Conservation (phyloP, 1,140 invertebrate genomes). For the Augochlora pura region DNA sequence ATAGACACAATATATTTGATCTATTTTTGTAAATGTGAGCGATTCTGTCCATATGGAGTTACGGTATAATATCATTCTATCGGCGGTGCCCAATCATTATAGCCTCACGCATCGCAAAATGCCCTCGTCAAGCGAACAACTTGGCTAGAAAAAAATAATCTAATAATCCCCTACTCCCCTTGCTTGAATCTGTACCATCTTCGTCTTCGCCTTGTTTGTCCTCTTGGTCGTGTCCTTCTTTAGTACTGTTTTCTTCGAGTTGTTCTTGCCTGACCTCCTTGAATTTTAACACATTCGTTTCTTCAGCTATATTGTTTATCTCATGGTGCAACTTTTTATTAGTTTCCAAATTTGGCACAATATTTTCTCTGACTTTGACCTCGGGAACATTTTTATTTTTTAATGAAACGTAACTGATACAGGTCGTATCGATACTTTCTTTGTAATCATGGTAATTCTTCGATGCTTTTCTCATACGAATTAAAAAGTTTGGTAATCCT, state of each 20-base stretch:
- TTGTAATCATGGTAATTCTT: conserved; percentile 76
- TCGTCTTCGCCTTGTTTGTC: conserved; percentile 17
- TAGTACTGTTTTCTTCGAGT: conserved; percentile 3
- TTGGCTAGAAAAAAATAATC: conserved; percentile 73
- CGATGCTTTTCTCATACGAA: conserved; percentile 79
- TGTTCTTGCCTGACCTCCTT: conserved; percentile 12
- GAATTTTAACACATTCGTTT: conserved; percentile 15
- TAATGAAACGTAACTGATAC: not conserved
- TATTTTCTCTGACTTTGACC: not conserved
- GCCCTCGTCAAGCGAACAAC: conserved; percentile 72
- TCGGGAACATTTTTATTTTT: conserved; percentile 16
- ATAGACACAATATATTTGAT: not conserved
- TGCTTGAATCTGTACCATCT: conserved; percentile 44
- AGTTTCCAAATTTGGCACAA: not conserved
- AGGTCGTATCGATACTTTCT: conserved; percentile 25
- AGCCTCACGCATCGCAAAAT: conserved; percentile 50
- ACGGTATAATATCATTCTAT: conserved; percentile 49
- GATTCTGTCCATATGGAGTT: conserved; percentile 17
- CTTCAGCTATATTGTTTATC: conserved; percentile 40
- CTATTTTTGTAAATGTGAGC: not conserved
- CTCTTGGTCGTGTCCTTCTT: conserved; percentile 26
- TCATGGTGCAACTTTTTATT: not conserved
- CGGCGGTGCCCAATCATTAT: conserved; percentile 42
- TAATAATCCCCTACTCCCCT: conserved; percentile 70
- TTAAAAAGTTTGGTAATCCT: conserved; percentile 80